Evolutionary conservation across 2,888 invertebrate genomes (phyloP), one percentile per base, ranked within the genome.

Genomic region (Cephus pygmeus): DNA sequence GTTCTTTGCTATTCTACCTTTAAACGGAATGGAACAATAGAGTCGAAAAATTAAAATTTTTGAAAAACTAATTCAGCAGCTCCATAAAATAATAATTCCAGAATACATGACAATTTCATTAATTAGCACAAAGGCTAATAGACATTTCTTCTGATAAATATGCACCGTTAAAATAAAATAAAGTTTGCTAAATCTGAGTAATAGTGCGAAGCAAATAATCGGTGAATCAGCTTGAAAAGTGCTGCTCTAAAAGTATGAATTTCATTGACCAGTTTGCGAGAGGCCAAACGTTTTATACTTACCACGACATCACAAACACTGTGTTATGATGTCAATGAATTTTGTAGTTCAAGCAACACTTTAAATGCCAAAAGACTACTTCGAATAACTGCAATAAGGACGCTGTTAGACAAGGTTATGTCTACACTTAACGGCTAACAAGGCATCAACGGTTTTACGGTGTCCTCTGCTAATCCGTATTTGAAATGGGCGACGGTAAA

Each of bases 391-490:
- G 81, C 83, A 88, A 86, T 82, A 84, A 87, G 83, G 88, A 88
- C 88, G 88, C 88, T 87, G 85, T 83, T 56, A 23, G 56, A 56
- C 85, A 83, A 87, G 87, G 87, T 87, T 87, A 85, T 84, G 81
- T 82, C 77, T 68, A 73, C 77, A 79, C 79, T 75, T 84, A 89
- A 90, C 88, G 87, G 87, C 87, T 84, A 85, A 82, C 84, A 81
- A 83, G 78, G 84, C 85, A 82, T 80, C 81, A 81, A 82, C 82
- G 81, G 81, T 80, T 83, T 80, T 75, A 79, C 31, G 71, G 34
- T 80, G 79, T 81, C 81, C 78, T 73, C 77, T 40, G 75, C 73
- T 74, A 75, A 23, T 30, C 30, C 15, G 33, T 75, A 68, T 73
- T 76, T 73, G 33, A 40, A 75, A 75, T 69, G 68, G 69, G 40